Evolutionary conservation across 2,888 invertebrate species (phyloP), one percentile per base, ranked within the genome.

Genomic region (Drosophila neonasuta): DNA sequence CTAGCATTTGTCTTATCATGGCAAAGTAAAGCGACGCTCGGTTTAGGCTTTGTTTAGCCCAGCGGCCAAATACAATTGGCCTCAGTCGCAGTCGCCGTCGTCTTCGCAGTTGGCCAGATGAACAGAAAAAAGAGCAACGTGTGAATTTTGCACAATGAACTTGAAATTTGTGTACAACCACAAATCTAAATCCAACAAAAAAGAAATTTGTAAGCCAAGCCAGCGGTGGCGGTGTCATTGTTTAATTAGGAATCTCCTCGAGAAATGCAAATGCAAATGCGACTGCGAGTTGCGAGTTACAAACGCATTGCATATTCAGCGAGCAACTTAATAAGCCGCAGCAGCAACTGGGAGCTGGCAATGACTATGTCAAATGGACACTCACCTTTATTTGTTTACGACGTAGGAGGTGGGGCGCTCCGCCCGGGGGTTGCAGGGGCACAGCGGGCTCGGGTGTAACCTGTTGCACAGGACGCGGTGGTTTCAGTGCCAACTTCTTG

Each of bases 391-490:
- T 80, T 45, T 55, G 64, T 71, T 90, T 89, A 41, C 90, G 85
- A 24, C 90, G 80, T 49, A 90, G 58, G 55, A 90, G 72, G 81
- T 90, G 84, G 32, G 93, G 93, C 60, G 93, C 93, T 49, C 93
- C 93, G 44, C 92, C 92, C 39, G 93, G 94, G 68, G 92, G 92
- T 82, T 93, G 92, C 60, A 92, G 88, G 15, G 93, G 93, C 73
- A 93, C 92, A 13, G 92, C 92, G 24, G 94, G 94, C 88, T 96
- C 95, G 45, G 96, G 96, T 57, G 94, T 94, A 55, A 96, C 96
- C 49, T 95, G 93, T 91, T 96, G 96, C 71, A 96, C 94, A 52
- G 96, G 96, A 63, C 95, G 93, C 63, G 94, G 93, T 39, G 95
- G 95, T 89, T 94, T 94, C 29, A 94, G 92, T 13, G 95, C 93